Evolutionary conservation across 2,113 vertebrate genomes (phyloP).

Genomic region (Pitta sordida): DNA sequence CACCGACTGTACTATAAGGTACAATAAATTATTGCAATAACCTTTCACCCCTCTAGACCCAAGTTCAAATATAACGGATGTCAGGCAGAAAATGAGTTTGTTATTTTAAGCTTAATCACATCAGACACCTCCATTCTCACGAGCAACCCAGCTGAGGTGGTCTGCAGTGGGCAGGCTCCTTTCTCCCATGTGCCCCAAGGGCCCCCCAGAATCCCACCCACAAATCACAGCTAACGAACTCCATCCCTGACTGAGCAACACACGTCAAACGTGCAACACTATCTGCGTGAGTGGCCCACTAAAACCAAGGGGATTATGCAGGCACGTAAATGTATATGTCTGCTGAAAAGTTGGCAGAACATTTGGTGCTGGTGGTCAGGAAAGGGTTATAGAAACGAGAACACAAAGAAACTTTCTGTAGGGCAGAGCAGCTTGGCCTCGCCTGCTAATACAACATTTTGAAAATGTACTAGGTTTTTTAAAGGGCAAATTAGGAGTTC

Average conservation of each 20-base stretch:
- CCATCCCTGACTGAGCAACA: not conserved
- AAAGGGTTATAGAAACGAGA: not conserved
- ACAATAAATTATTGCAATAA: constrained; percentile 44
- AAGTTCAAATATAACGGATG: constrained; percentile 20
- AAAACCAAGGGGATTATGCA: not conserved
- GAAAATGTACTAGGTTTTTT: constrained; percentile 13
- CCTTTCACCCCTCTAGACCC: constrained; percentile 3
- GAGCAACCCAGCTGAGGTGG: not conserved
- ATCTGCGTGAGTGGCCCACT: fast-evolving
- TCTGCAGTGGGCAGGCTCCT: not conserved
- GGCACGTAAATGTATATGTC: not conserved
- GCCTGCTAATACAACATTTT: not conserved
- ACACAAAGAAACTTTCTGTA: not conserved
- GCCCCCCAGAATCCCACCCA: not conserved
- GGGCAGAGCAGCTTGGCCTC: not conserved
- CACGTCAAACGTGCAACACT: fast-evolving
- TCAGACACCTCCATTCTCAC: not conserved
- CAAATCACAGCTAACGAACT: not conserved
- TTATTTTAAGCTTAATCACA: constrained; percentile 47
- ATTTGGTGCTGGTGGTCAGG: not conserved
- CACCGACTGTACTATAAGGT: not conserved
- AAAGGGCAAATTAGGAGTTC: constrained; percentile 58
- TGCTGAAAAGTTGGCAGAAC: not conserved
- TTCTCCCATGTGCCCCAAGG: not conserved
- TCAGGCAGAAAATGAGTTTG: constrained; percentile 16